Evolutionary conservation across 2,113 vertebrate genomes (phyloP), one percentile per base, ranked within the genome.

Genomic region (Bubo bubo): DNA sequence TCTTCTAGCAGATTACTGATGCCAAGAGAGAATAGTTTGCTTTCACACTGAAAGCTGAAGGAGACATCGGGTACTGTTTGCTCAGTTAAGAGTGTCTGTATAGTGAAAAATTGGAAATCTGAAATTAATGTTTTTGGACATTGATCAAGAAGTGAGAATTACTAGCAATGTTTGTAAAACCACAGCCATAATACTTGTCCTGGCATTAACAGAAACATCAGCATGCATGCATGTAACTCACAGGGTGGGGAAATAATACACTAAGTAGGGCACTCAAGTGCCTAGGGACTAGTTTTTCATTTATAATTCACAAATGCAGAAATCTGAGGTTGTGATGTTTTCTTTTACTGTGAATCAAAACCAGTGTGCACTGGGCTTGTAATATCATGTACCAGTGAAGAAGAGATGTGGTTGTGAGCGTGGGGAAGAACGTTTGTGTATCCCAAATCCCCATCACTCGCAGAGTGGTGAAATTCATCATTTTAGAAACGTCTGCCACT

Each of bases 121-220:
- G 27, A 23, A 30, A 39, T 24, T 0, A 35, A 30, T 27, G 17
- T 6, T 21, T 86, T 64, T 32, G 55, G 64, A 6, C 1, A 0
- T 30, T 17, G 62, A 12, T 56, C 2, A 23, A 47, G 55, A 7
- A 67, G 41, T 30, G 73, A 62, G 41, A 52, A 22, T 45, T 49
- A 24, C 27, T 12, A 35, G 30, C 35, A 14, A 0, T 19, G 39
- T 16, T 64, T 43, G n/a, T 50, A 39, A 74, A 79, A 43, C 23
- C 63, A n/a, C 62, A 13, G 2, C 76, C 0, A 0, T 37, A n/a
- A 8, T 18, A 8, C 55, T 45, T 60, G 62, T 34, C 21, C 41
- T 72, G 81, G 53, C 35, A 1, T 11, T 53, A 5, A 8, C 37
- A 28, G 50, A 28, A 39, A 5, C 26, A 9, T 21, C 70, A 58